phyloP scores from a whole-genome alignment of 2,113 vertebrate species.

The Corvus hawaiiensis region DNA sequence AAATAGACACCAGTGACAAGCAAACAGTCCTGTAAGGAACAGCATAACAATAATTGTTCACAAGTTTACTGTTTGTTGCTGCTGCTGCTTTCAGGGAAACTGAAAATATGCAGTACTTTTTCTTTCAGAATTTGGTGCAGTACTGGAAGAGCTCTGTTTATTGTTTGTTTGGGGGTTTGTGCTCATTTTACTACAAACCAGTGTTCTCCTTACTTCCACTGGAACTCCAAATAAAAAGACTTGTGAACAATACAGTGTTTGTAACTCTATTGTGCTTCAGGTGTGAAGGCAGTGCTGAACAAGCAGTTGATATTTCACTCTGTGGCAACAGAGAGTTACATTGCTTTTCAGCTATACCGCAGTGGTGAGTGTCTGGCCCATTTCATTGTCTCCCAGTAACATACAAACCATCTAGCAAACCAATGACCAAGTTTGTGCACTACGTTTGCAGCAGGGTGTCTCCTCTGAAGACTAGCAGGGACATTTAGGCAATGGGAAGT shows the following conservation, averaged over 20 bases:
- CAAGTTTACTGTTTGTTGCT: not conserved
- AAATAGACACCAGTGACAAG: conserved; percentile 15
- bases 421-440: not conserved
- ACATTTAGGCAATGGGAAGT: not conserved
- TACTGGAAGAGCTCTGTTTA: not conserved
- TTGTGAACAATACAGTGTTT: not conserved
- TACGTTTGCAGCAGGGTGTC: not conserved
- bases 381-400: not conserved
- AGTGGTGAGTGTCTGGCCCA: not conserved
- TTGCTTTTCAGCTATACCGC: not conserved
- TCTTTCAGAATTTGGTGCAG: not conserved
- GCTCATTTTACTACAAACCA: not conserved
- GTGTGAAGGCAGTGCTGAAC: not conserved
- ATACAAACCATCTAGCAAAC: not conserved
- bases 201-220: not conserved
- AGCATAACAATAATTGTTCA: not conserved
- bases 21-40: not conserved
- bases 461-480: not conserved
- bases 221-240: not conserved
- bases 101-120: not conserved
- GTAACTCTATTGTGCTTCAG: not conserved
- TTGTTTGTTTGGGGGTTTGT: not conserved
- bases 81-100: not conserved
- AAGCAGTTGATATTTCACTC: not conserved
- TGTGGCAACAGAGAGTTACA: not conserved